Base-by-base conservation (phyloP, 2,797 vertebrate genomes). In the Spizella passerina region DNA sequence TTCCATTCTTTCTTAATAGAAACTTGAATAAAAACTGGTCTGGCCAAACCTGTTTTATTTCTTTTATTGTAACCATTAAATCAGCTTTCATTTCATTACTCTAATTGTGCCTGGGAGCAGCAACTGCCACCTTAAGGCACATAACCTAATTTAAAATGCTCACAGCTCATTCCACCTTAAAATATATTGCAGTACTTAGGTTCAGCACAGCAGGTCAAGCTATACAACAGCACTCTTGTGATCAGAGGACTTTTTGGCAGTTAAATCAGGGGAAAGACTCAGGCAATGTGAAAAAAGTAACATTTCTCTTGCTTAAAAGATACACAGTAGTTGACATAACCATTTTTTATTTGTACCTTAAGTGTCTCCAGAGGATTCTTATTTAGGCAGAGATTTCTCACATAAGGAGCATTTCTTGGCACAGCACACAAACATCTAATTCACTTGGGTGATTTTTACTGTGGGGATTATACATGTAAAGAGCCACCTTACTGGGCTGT, bases 301-400 rank as follows among this genome's bases (percentile, higher is more conserved):
- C 83, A 95, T 97, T 95, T 95, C 84, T 98, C 95, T 96, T 95
- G 79, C 82, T 97, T 96, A 97, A 95, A 95, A 94, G 96, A 97
- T 96, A 90, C 91, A 59, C 88, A 91, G 36, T 18, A 27, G 72
- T 84, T 97, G 97, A 97, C 95, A 96, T 88, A 88, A 75, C 83
- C 92, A 96, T 96, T 96, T 95, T 98, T 97, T 66, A 96, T 92
- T 95, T 91, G 94, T 23, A 57, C 79, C 87, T 95, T 91, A 80
- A 97, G 94, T 41, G 36, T 96, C 98, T 97, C 97, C 88, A 81
- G 97, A 97, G 97, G 87, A 86, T 96, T 97, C 86, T 91, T 96
- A 91, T 95, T 97, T 96, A 95, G 95, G 96, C 41, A 91, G 86
- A 96, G 85, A 96, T 97, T 97, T 96, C 95, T 96, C 86, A 91